Evolutionary conservation across 2,888 invertebrate species (phyloP), one percentile per base, ranked within the genome.

Genomic region (Phanerotoma sp.): DNA sequence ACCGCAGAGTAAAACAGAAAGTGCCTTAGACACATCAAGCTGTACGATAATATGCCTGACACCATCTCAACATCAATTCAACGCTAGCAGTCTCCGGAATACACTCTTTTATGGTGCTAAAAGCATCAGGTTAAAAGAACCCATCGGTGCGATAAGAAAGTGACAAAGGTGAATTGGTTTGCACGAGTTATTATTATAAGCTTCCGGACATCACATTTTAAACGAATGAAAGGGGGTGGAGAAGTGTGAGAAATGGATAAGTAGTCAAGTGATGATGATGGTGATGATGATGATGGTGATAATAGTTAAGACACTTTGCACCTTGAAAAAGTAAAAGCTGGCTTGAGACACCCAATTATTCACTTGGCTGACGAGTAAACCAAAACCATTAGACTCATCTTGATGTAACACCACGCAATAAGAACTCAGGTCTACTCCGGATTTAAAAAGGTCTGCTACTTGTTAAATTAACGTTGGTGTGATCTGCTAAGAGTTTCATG

Each of bases 121-220:
- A 62, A 64, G 65, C 61, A 58, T 57, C 59, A 9, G 25, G 65
- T 68, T 67, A 66, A 68, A 67, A 65, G 66, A 67, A 67, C 66
- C 64, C 66, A 63, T 56, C 62, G 56, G 51, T 48, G 47, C 28
- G 44, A 51, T 33, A 5, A 3, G 30, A 7, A 1, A 18, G 25
- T 30, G 28, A 44, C 16, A 46, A 45, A 45, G 32, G 32, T 18
- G 4, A 25, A 25, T 9, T 25, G 25, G 25, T 7, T 25, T 9
- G 5, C 25, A 25, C 25, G 9, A 25, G 25, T 7, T 25, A 9
- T 9, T 25, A 25, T 25, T 25, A 25, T 9, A 25, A 9, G 25
- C 11, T 20, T 18, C 16, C 18, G 16, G 15, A 18, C 38, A 38
- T 38, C 45, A 55, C 55, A 54, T 49, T 49, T 37, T 54, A 13